phyloP scores from a whole-genome alignment of 2,888 invertebrate species.

The Pandemis cinnamomeana region DNA sequence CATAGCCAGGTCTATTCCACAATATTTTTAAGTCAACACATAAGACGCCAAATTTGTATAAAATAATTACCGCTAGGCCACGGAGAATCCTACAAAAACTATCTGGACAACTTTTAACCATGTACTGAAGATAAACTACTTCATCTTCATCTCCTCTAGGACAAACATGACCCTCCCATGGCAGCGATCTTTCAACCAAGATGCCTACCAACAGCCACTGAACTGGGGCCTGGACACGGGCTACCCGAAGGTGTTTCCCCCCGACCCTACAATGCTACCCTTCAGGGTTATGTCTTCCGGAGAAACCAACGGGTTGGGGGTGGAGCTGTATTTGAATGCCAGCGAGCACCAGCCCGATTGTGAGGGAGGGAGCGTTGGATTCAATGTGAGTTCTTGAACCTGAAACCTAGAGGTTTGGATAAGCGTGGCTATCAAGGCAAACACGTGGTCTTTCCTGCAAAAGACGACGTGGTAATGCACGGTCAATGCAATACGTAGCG shows the following conservation, averaged over 20 bases:
- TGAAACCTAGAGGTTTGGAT: not conserved
- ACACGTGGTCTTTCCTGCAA: no score
- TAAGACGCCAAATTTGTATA: no score
- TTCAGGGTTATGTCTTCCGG: conserved; percentile 74
- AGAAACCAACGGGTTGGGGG: conserved; percentile 70
- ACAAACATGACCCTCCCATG: conserved; percentile 68
- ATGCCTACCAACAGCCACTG: conserved; percentile 51
- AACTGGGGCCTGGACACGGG: conserved; percentile 72
- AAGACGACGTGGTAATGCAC: no score
- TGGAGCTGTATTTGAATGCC: conserved; percentile 74
- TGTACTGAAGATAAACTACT: no score
- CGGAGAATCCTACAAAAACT: no score
- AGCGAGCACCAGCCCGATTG: conserved; percentile 75
- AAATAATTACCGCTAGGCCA: no score
- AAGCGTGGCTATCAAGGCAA: no score
- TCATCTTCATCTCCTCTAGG: conserved; percentile 51
- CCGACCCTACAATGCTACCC: conserved; percentile 61
- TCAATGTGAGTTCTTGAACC: conserved; percentile 63
- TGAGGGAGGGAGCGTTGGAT: conserved; percentile 76
- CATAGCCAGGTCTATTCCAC: no score
- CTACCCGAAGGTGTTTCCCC: conserved; percentile 72
- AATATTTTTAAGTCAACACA: no score
- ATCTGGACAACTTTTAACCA: not conserved
- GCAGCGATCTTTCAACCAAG: conserved; percentile 63
- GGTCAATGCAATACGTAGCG: no score